A percentile compares a stretch with the other conserved stretches of the same genome.
Conservation (phyloP, 2,888 invertebrate species). For the Salpingus planirostris region DNA sequence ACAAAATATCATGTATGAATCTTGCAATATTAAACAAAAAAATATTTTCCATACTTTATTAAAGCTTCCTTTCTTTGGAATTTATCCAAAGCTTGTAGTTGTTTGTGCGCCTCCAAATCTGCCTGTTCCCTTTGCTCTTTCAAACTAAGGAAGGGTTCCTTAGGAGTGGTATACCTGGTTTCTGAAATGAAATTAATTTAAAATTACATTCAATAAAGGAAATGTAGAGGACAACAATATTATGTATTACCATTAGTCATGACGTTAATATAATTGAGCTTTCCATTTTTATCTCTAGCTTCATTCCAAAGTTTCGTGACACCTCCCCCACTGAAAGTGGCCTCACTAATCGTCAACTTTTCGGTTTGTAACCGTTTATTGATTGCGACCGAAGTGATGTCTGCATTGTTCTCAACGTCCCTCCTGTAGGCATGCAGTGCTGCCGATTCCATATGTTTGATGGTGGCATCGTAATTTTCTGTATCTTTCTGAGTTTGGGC, state of each 20-base stretch:
- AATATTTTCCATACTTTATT: conserved; percentile 14
- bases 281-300: conserved; percentile 64
- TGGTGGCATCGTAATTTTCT: conserved; percentile 66
- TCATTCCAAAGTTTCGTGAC: conserved; percentile 64
- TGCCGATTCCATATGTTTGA: conserved; percentile 84
- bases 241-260: conserved; percentile 70
- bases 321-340: conserved; percentile 21
- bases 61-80: conserved; percentile 24
- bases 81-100: conserved; percentile 35
- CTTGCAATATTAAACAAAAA: conserved; percentile 3
- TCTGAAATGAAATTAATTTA: conserved; percentile 44
- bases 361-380: conserved; percentile 32
- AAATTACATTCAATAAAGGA: no score
- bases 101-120: conserved; percentile 43
- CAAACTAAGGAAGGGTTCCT: conserved; percentile 60
- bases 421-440: conserved; percentile 81
- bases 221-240: no score
- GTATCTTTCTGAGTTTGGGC: conserved; percentile 69
- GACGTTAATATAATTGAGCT: conserved; percentile 80
- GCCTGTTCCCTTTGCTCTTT: conserved; percentile 53
- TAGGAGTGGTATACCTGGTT: conserved; percentile 67
- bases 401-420: conserved; percentile 66
- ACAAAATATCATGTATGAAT: no score
- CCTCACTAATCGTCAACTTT: conserved; percentile 31
- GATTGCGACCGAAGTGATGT: conserved; percentile 50